phyloP scores from a whole-genome alignment of 2,113 vertebrate genomes.

The Otis tarda region DNA sequence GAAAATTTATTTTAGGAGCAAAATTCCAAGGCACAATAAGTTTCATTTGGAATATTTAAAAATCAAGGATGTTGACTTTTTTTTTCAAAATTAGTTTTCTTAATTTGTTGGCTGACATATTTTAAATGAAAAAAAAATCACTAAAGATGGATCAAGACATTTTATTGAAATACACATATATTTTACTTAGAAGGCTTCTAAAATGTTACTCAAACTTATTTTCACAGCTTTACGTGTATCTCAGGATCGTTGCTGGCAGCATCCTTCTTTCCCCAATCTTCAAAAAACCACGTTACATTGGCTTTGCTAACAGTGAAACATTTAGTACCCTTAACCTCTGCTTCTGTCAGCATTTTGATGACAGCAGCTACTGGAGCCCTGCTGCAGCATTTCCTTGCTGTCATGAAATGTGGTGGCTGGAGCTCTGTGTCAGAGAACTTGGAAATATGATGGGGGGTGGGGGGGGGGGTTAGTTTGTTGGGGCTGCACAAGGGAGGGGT shows the following conservation, averaged over 20 bases:
- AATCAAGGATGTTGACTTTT: background rate
- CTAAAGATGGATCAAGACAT: background rate
- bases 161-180: background rate
- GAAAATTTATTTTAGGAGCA: background rate
- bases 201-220: background rate
- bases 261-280: background rate
- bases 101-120: background rate
- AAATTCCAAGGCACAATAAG: background rate
- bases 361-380: background rate
- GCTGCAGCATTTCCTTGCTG: background rate
- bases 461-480: background rate
- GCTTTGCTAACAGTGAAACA: background rate
- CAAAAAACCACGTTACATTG: background rate
- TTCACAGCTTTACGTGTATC: background rate
- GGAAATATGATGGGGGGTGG: background rate
- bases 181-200: background rate
- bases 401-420: background rate
- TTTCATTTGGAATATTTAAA: background rate
- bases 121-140: background rate
- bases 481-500: background rate
- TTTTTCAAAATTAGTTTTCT: background rate
- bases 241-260: background rate
- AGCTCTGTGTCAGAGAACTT: background rate
- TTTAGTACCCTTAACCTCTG: background rate
- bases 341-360: background rate